These are phyloP conservation scores for Prosopocoilus inquinatus DNA, from an alignment of 2,888 invertebrate species.

Conservation along the genomic window DNA sequence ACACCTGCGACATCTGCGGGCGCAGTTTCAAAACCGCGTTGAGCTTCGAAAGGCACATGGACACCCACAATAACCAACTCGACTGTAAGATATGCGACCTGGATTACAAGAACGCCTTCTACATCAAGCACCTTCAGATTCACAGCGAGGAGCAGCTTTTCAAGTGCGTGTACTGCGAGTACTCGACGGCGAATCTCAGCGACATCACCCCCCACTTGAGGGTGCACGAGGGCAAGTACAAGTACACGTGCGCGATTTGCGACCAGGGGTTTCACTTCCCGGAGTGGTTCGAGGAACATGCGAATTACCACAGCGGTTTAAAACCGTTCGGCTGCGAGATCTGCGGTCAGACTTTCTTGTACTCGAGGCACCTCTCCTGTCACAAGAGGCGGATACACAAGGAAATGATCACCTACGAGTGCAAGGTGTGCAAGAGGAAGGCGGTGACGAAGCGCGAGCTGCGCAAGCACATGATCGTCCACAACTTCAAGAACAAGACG, in stretches of 20 bases:
- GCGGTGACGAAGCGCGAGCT: conserved; percentile 42
- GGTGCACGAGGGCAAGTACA: conserved; percentile 51
- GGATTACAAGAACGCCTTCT: conserved; percentile 44
- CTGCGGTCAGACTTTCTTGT: conserved; percentile 51
- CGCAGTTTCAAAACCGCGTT: conserved; percentile 34
- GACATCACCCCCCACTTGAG: conserved; percentile 49
- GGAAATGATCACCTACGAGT: conserved; percentile 47
- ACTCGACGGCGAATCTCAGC: conserved; percentile 38
- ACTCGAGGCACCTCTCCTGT: conserved; percentile 25
- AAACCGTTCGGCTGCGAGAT: conserved; percentile 41
- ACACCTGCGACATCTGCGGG: conserved; percentile 44
- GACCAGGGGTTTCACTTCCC: conserved; percentile 57
- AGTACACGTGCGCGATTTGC: conserved; percentile 54
- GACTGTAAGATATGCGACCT: conserved; percentile 46
- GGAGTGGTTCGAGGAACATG: conserved; percentile 58
- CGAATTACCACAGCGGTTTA: conserved; percentile 54
- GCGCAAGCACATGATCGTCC: conserved; percentile 45
- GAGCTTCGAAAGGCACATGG: conserved; percentile 44
- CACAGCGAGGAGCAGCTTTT: conserved; percentile 44
- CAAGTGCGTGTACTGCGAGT: conserved; percentile 46
- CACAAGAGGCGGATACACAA: conserved; percentile 55
- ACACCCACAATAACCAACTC: conserved; percentile 46
- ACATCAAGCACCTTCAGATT: conserved; percentile 42
- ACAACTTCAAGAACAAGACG: conserved; percentile 53
- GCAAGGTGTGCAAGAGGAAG: conserved; percentile 45